Evolutionary conservation across 2,113 vertebrate species (phyloP).

Genomic region (Balaenoptera acutorostrata): DNA sequence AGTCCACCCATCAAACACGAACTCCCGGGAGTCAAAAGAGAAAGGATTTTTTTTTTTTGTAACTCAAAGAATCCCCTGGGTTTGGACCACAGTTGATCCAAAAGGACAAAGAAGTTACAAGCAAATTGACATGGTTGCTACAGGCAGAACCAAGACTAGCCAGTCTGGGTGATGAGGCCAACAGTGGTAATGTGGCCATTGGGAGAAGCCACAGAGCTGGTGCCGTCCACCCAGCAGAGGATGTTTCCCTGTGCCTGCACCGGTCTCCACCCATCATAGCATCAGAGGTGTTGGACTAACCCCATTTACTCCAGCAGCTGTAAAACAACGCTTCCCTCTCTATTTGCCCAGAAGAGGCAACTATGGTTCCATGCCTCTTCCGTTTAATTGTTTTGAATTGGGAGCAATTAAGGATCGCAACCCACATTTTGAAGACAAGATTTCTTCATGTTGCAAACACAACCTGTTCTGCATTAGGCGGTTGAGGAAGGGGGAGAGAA

Average conservation of each 20-base stretch:
- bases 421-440: constrained; percentile 65
- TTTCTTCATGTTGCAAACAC: constrained; percentile 76
- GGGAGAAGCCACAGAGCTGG: neutral
- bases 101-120: constrained; percentile 15
- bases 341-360: neutral
- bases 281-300: neutral
- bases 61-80: constrained; percentile 52
- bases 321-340: constrained; percentile 23
- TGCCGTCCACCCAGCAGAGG: neutral
- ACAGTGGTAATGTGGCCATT: neutral
- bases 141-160: neutral
- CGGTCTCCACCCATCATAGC: neutral
- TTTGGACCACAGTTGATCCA: neutral
- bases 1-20: constrained; percentile 71
- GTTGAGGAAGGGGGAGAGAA: constrained; percentile 67
- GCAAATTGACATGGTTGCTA: neutral
- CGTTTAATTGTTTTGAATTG: constrained; percentile 62
- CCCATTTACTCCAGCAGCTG: constrained; percentile 42
- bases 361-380: constrained; percentile 52
- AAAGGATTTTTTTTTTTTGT: constrained; percentile 45
- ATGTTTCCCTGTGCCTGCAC: neutral
- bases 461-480: constrained; percentile 75
- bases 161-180: neutral
- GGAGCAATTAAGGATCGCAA: constrained; percentile 59
- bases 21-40: constrained; percentile 72